Percentiles rank a stretch among this genome's conserved stretches.
Evolutionary conservation across 2,888 invertebrate genomes (phyloP).

Genomic region (Chrysolina americana): DNA sequence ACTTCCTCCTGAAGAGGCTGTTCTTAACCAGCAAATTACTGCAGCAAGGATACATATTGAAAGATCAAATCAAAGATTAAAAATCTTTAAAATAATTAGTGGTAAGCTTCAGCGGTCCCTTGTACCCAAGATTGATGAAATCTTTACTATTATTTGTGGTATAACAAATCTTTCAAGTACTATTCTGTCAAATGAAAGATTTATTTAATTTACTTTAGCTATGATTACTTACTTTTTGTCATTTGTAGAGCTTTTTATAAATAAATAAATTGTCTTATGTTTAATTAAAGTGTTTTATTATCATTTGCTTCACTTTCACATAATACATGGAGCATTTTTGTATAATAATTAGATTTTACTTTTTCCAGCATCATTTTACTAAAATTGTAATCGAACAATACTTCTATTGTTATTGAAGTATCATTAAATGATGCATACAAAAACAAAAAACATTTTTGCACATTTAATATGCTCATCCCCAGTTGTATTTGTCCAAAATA

Average conservation of each 20-base stretch:
- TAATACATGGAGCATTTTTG: slow-evolving; percentile 15
- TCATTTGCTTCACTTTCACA: slow-evolving; percentile 9
- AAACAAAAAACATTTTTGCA: slow-evolving; percentile 13
- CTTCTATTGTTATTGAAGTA: slow-evolving; percentile 3
- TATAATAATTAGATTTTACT: slow-evolving; percentile 11
- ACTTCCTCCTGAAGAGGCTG: slow-evolving; percentile 39
- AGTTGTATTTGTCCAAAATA: slow-evolving; percentile 9
- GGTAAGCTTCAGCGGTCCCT: slow-evolving; percentile 19
- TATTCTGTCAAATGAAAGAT: slow-evolving; percentile 7
- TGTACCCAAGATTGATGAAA: slow-evolving; percentile 24
- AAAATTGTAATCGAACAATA: no score
- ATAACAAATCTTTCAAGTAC: slow-evolving; percentile 28
- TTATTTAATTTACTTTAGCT: slow-evolving; percentile 16
- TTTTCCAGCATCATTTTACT: slow-evolving; percentile 5
- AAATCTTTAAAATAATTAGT: slow-evolving; percentile 34
- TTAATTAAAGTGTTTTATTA: slow-evolving; percentile 6
- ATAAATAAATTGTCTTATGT: neutral
- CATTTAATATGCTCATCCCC: slow-evolving; percentile 13
- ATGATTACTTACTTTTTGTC: slow-evolving; percentile 5
- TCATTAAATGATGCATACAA: slow-evolving; percentile 5
- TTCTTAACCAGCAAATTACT: slow-evolving; percentile 38
- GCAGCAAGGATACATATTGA: slow-evolving; percentile 50
- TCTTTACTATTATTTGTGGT: slow-evolving; percentile 15
- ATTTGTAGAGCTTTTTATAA: slow-evolving; percentile 8
- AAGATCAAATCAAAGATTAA: slow-evolving; percentile 36